Evolutionary conservation across 2,888 invertebrate genomes (phyloP).

Genomic region (Galeruca laticollis): DNA sequence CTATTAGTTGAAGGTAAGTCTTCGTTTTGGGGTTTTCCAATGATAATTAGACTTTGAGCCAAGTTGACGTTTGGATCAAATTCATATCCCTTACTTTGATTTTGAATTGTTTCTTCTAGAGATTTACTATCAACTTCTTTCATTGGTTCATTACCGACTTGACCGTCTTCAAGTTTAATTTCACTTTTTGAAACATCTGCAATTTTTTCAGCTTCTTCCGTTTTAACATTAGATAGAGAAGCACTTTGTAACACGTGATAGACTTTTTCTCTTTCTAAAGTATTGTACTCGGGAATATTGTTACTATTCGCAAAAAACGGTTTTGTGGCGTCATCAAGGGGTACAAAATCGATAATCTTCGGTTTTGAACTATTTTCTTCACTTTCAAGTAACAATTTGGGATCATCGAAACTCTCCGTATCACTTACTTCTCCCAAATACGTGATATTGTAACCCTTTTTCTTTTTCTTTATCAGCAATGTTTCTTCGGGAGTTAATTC

Average conservation of each 20-base stretch:
- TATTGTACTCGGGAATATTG: slow-evolving; percentile 45
- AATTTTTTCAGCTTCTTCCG: slow-evolving; percentile 11
- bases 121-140: background rate
- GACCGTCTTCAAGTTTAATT: background rate
- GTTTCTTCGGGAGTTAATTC: slow-evolving; percentile 51
- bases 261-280: slow-evolving; percentile 54
- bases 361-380: slow-evolving; percentile 37
- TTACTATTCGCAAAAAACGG: slow-evolving; percentile 45
- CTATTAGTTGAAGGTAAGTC: background rate
- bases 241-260: slow-evolving; percentile 53
- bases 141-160: background rate
- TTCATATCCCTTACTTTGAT: background rate
- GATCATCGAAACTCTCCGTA: slow-evolving; percentile 39
- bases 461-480: slow-evolving; percentile 46
- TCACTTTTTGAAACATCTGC: background rate
- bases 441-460: slow-evolving; percentile 38
- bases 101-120: background rate
- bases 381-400: background rate
- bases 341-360: slow-evolving; percentile 53
- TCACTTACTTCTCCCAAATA: slow-evolving; percentile 43
- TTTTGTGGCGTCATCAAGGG: slow-evolving; percentile 50
- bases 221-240: slow-evolving; percentile 12
- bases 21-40: background rate
- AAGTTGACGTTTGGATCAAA: background rate
- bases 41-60: background rate